These are phyloP conservation scores for Uloborus plumipes DNA, from an alignment of 2,888 invertebrate species.

Conservation along the genomic window DNA sequence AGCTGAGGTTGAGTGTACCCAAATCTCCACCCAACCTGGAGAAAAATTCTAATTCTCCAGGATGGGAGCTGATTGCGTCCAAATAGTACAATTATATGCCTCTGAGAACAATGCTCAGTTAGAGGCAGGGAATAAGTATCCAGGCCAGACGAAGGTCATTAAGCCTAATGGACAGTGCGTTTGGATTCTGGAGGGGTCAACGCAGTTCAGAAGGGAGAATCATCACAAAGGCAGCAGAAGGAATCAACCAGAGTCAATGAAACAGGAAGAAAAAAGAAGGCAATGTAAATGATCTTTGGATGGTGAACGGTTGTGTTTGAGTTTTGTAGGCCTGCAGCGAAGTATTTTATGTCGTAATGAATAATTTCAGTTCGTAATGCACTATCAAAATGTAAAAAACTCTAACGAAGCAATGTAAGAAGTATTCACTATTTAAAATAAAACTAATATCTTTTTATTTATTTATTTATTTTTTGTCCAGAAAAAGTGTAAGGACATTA, in stretches of 20 bases:
- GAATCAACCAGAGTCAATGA: slow-evolving; percentile 1
- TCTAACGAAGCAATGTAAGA: no score
- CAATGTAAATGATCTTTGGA: not conserved
- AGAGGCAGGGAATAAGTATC: slow-evolving; percentile 49
- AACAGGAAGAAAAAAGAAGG: slow-evolving; percentile 6
- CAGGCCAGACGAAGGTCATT: slow-evolving; percentile 51
- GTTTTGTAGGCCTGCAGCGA: not conserved
- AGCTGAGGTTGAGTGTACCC: slow-evolving; percentile 27
- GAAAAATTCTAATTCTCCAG: no score
- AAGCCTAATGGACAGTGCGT: slow-evolving; percentile 51
- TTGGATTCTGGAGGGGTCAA: slow-evolving; percentile 31
- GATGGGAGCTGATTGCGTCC: slow-evolving; percentile 34
- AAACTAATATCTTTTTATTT: no score
- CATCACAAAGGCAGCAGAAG: not conserved
- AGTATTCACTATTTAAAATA: no score
- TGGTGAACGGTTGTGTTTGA: not conserved
- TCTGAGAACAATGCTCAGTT: slow-evolving; percentile 52
- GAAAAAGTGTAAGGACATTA: no score
- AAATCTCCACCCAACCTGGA: slow-evolving; percentile 18
- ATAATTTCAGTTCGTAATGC: no score
- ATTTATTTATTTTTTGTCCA: no score
- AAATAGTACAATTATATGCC: slow-evolving; percentile 46
- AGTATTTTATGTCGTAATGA: no score
- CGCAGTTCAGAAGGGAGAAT: slow-evolving; percentile 28
- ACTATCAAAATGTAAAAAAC: no score